Base-by-base conservation (phyloP, 2,888 invertebrate genomes). In the Oegoconia quadripuncta region DNA sequence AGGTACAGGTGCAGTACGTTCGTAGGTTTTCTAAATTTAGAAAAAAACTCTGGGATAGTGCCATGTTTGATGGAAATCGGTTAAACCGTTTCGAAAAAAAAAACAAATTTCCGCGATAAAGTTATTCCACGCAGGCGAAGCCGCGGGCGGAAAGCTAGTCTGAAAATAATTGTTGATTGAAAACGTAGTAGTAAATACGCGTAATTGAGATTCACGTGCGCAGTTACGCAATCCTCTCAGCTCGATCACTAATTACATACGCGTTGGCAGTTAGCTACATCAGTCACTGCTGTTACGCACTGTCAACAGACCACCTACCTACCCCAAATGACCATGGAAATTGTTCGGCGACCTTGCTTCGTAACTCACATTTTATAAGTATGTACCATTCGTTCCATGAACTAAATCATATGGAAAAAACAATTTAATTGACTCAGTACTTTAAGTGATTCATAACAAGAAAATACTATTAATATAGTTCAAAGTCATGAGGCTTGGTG, bases 271-370 rank as follows among this genome's bases (percentile, higher is more conserved):
- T 37, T 38, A 3, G 39, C 31, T 44, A 33, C 44, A 46, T 40
- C 34, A 35, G 41, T 27, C 25, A 33, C 43, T 40, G 36, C 37
- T 43, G 44, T 42, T 41, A 37, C 40, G 45, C 39, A 23, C 16
- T 22, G 15, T 20, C 17, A 22, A 34, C 41, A 37, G n/a, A n/a
- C n/a, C n/a, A n/a, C n/a, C n/a, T n/a, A n/a, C n/a, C n/a, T n/a
- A n/a, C n/a, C n/a, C n/a, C n/a, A n/a, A n/a, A 43, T 41, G 37
- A 33, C 34, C 39, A 33, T 41, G 45, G 42, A 44, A 50, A 45
- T 48, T 43, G 36, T 45, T 16, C 37, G 13, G 16, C 26, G 37
- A 23, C 41, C 33, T 41, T 33, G 33, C 15, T 37, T 18, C 1
- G 28, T 12, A 27, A 13, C 7, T 16, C 11, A 30, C 13, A 27